Evolutionary conservation across 2,797 vertebrate genomes (phyloP).

Genomic region (Crenichthys baileyi): DNA sequence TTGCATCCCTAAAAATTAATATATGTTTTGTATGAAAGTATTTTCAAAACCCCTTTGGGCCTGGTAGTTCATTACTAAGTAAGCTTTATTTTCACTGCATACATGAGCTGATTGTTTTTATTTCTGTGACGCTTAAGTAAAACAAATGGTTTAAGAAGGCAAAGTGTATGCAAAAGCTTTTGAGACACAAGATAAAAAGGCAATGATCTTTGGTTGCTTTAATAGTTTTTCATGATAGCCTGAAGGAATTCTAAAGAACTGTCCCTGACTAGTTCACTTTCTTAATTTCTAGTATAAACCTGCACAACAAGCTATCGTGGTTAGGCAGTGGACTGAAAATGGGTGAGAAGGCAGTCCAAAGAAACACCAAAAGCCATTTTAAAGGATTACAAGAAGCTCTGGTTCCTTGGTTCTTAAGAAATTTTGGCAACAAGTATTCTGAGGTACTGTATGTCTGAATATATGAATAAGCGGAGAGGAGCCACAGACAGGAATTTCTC

Average conservation of each 20-base stretch:
- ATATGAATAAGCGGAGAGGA: slow-evolving; percentile 18
- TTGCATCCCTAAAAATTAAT: neutral
- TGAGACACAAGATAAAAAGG: neutral
- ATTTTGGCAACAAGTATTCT: slow-evolving; percentile 3
- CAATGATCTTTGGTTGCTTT: neutral
- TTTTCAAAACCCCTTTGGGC: neutral
- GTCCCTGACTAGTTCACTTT: neutral
- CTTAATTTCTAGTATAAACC: neutral
- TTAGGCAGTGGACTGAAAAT: neutral
- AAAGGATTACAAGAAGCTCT: neutral
- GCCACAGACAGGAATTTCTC: slow-evolving; percentile 35
- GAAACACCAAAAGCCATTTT: neutral
- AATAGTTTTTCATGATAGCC: neutral
- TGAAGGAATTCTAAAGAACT: neutral
- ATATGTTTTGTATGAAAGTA: neutral
- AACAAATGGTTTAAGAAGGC: neutral
- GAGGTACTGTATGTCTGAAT: slow-evolving; percentile 23
- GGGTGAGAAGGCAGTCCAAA: neutral
- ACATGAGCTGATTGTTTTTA: neutral
- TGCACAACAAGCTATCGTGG: neutral
- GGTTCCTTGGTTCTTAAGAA: neutral
- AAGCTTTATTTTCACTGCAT: neutral
- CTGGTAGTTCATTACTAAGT: neutral
- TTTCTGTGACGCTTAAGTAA: no score
- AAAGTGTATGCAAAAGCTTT: neutral